A percentile compares a stretch with the other conserved stretches of the same genome.
These are phyloP conservation scores for Euthynnus affinis DNA, from an alignment of 2,797 vertebrate genomes.

Conservation along the genomic window DNA sequence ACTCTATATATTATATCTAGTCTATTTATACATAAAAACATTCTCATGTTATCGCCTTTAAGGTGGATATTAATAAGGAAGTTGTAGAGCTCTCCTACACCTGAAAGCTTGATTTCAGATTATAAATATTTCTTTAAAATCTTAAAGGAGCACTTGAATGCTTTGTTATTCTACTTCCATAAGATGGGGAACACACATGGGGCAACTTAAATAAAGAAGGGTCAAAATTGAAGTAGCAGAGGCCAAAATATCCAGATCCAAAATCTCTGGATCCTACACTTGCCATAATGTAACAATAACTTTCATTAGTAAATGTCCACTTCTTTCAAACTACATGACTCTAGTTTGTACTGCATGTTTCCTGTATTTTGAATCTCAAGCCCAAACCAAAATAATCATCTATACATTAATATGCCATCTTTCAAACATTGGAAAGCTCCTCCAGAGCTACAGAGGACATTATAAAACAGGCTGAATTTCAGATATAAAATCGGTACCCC, in stretches of 20 bases:
- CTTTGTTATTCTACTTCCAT: not conserved
- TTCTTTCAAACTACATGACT: not conserved
- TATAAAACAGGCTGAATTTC: too few relatives aligned
- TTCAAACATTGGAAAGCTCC: not conserved
- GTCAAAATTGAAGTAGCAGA: not conserved
- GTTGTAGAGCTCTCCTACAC: too few relatives aligned
- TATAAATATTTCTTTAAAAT: too few relatives aligned
- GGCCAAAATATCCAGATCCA: not conserved
- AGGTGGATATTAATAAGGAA: not conserved
- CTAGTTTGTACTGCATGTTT: not conserved
- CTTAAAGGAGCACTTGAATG: too few relatives aligned
- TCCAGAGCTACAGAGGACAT: not conserved
- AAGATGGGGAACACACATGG: not conserved
- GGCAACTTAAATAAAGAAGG: not conserved
- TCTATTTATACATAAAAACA: not conserved
- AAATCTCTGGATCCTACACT: not conserved
- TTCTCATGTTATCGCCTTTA: not conserved
- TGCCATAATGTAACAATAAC: slow-evolving; percentile 23
- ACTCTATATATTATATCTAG: not conserved
- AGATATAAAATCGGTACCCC: too few relatives aligned
- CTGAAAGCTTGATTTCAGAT: too few relatives aligned
- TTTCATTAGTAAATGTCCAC: not conserved
- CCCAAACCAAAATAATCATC: not conserved
- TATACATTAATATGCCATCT: too few relatives aligned
- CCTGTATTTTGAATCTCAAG: not conserved